These are phyloP conservation scores for Chloroceryle aenea DNA, from an alignment of 2,113 vertebrate genomes.

Conservation along the genomic window DNA sequence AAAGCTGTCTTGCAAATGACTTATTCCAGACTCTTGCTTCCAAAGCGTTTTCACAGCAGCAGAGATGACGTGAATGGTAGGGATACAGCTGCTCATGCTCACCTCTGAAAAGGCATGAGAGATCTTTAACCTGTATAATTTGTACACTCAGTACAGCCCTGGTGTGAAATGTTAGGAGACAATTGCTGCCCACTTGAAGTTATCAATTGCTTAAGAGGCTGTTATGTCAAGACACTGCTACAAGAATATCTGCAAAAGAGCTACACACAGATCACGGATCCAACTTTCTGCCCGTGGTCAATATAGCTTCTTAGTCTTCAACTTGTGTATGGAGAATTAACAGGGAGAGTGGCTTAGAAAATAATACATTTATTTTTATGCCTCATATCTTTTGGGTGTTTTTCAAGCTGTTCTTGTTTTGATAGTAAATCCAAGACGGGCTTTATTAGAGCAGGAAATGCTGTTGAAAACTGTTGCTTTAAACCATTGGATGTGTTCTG, in stretches of 20 bases:
- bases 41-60: background rate
- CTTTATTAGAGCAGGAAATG: background rate
- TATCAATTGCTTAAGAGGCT: background rate
- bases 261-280: background rate
- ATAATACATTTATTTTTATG: background rate
- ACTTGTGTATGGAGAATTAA: background rate
- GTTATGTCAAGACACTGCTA: background rate
- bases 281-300: background rate
- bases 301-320: background rate
- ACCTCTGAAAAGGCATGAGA: background rate
- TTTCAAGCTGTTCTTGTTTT: background rate
- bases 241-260: background rate
- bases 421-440: background rate
- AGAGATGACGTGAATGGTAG: background rate
- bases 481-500: background rate
- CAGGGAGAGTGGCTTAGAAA: accelerated
- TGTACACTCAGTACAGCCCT: background rate
- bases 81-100: background rate
- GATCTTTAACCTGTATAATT: background rate
- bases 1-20: background rate
- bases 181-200: background rate
- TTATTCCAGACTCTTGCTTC: background rate
- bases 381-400: background rate
- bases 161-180: background rate
- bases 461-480: background rate